phyloP scores from a whole-genome alignment of 2,888 invertebrate genomes.

The Synanthedon myopaeformis region DNA sequence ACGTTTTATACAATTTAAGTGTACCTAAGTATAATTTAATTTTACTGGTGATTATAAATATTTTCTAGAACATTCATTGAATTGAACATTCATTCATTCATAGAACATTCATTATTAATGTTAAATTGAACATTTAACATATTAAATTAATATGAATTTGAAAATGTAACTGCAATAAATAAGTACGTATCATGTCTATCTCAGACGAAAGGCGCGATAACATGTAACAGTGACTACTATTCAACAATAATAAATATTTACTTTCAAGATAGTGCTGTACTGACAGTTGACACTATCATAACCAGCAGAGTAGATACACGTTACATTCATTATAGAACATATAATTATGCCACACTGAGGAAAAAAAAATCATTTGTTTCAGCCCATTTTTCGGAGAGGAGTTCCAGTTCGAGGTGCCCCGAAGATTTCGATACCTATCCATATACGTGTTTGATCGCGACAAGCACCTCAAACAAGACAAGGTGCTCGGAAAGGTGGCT shows the following conservation, averaged over 20 bases:
- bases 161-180: slow-evolving; percentile 25
- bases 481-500: slow-evolving; percentile 83
- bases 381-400: slow-evolving; percentile 94
- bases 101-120: no score
- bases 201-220: slow-evolving; percentile 29
- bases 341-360: neutral
- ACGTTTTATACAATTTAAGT: no score
- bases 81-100: no score
- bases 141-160: slow-evolving; percentile 1
- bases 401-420: slow-evolving; percentile 92
- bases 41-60: no score
- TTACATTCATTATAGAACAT: neutral
- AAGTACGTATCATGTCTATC: slow-evolving; percentile 10
- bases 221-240: slow-evolving; percentile 21
- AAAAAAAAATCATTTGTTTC: slow-evolving; percentile 34
- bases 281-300: slow-evolving; percentile 19
- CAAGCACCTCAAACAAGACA: slow-evolving; percentile 85
- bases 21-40: no score
- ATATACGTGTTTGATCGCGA: slow-evolving; percentile 91
- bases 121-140: no score
- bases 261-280: slow-evolving; percentile 17
- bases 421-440: slow-evolving; percentile 88
- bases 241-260: slow-evolving; percentile 25
- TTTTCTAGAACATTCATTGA: no score
- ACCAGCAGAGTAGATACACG: neutral